Base-by-base conservation (phyloP, 1,140 invertebrate genomes). In the Eumaeus atala region DNA sequence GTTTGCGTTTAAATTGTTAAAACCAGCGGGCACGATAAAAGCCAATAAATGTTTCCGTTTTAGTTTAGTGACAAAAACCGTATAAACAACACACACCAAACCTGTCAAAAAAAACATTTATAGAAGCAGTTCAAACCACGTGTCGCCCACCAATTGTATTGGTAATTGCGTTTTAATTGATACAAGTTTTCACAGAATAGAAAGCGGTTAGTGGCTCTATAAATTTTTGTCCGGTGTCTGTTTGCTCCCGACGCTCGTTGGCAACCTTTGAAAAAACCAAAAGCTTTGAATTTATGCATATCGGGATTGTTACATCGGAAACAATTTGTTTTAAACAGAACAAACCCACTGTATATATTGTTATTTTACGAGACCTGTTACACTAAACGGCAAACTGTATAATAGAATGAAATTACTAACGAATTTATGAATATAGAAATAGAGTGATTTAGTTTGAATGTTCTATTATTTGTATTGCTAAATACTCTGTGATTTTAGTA, bases 121-220 rank as follows among this genome's bases (percentile, higher is more conserved):
- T 53, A 28, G 51, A 42, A 21, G 51, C 51, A 42, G 51, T 53
- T 53, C 8, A 21, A 28, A 42, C 38, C 51, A 53, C 37, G 38
- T 16, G 51, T 18, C 51, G 21, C 51, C 51, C 38, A 40, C 38
- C n/a, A 40, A 52, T 53, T 53, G 51, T 42, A 38, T 40, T 53
- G 18, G 21, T 53, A 34, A 53, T 28, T 42, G 38, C 8, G 16
- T 6, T 53, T 53, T 53, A 44, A 53, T 53, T 53, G 51, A 53
- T 21, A 53, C 38, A 38, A 28, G 28, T 28, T 52, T 51, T 42
- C 12, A 52, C 18, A 34, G 21, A 49, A 49, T 1, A 11, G 10
- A 33, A 7, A 14, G 38, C 9, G 14, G 17, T 44, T 16, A 9
- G 14, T n/a, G 14, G 17, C 14, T 14, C 17, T 10, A 44, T 44